Evolutionary conservation across 2,888 invertebrate species (phyloP).

Genomic region (Yponomeuta plumbellus): DNA sequence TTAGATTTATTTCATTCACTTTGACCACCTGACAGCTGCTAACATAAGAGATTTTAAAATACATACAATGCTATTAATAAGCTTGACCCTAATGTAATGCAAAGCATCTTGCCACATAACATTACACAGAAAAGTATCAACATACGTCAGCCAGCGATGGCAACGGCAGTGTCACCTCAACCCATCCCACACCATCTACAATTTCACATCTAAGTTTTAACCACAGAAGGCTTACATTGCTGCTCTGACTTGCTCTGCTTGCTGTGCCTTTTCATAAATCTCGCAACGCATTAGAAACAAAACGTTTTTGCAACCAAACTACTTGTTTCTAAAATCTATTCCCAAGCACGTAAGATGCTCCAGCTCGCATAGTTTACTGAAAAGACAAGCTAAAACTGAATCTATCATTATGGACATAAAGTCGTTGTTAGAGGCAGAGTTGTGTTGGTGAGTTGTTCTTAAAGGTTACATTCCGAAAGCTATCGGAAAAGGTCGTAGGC

Average conservation of each 20-base stretch:
- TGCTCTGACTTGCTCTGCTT: background rate
- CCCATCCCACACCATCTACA: background rate
- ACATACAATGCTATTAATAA: background rate
- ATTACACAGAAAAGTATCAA: background rate
- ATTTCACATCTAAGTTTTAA: background rate
- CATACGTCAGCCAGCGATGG: background rate
- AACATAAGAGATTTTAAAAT: background rate
- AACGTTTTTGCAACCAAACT: background rate
- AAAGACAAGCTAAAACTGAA: background rate
- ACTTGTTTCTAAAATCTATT: background rate
- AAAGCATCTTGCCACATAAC: background rate
- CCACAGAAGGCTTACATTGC: background rate
- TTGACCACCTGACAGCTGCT: too few species aligned
- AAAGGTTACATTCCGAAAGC: conserved; percentile 35
- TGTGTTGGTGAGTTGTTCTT: background rate
- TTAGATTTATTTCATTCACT: too few species aligned
- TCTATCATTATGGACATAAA: conserved; percentile 14
- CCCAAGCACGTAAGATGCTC: background rate
- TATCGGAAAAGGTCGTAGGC: conserved; percentile 13
- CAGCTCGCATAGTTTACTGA: background rate
- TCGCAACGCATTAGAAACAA: background rate
- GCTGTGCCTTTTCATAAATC: background rate
- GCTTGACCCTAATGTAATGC: background rate
- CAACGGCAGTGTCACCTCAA: background rate
- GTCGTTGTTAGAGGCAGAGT: background rate